Evolutionary conservation across 2,797 vertebrate species (phyloP).

Genomic region (Pangasius sanitwongsei): DNA sequence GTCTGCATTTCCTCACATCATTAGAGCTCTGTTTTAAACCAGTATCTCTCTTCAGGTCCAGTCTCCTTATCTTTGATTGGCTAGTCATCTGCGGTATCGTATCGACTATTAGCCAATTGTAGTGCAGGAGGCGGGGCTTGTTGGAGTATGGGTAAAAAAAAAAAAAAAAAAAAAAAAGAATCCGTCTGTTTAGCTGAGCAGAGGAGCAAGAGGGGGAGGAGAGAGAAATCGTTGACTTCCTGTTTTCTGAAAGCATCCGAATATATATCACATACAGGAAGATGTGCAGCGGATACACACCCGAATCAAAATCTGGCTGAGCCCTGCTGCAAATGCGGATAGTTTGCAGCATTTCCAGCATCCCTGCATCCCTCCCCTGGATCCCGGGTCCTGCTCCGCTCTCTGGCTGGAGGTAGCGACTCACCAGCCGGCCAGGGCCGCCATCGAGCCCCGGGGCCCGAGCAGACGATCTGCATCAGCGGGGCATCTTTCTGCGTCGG

Average conservation of each 20-base stretch:
- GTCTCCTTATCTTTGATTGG: slow-evolving; percentile 3
- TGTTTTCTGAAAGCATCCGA: slow-evolving; percentile 63
- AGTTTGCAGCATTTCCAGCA: slow-evolving; percentile 56
- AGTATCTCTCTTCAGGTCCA: not conserved
- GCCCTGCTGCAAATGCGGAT: slow-evolving; percentile 65
- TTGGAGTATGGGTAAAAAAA: not conserved
- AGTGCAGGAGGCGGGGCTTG: not conserved
- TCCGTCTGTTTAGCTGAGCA: slow-evolving; percentile 1
- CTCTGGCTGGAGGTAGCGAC: slow-evolving; percentile 66
- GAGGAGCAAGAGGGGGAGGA: slow-evolving; percentile 62
- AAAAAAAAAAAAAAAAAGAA: not conserved
- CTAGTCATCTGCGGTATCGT: too few species aligned
- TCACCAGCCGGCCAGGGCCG: slow-evolving; percentile 66
- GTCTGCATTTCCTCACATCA: not conserved
- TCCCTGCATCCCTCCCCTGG: slow-evolving; percentile 56
- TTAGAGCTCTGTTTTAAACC: not conserved
- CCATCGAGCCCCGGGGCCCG: slow-evolving; percentile 67
- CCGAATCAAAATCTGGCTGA: slow-evolving; percentile 47
- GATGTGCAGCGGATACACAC: slow-evolving; percentile 45
- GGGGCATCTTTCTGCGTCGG: slow-evolving; percentile 8
- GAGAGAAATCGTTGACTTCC: slow-evolving; percentile 71
- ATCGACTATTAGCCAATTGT: not conserved
- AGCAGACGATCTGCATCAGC: slow-evolving; percentile 12
- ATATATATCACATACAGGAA: slow-evolving; percentile 58
- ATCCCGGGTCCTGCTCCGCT: slow-evolving; percentile 60